Base-by-base conservation (phyloP, 2,113 vertebrate genomes). In the Erpornis zantholeuca region DNA sequence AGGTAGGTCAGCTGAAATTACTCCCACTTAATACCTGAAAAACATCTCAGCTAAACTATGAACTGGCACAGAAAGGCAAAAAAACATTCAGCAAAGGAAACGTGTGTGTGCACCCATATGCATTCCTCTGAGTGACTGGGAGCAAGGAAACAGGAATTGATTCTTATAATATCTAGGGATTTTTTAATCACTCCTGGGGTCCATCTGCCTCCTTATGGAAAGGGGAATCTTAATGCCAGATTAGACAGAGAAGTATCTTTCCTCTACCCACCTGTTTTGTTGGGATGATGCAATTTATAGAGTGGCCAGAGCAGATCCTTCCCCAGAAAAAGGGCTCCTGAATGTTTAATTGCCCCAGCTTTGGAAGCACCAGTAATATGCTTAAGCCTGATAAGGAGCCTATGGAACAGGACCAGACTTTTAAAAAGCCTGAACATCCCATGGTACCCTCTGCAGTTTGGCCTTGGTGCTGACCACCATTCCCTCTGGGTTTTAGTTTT, bases 371-470 rank as follows among this genome's bases (percentile, higher is more conserved):
- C 33, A 73, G 27, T 52, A 69, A 91, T n/a, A 35, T 63, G 36
- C 82, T 91, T 82, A 85, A 88, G 47, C 23, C 83, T 79, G n/a
- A 40, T 80, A 94, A 90, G 84, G 40, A 94, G 70, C 38, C 76
- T 69, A 35, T 36, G 82, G 92, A 92, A 68, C 35, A 86, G 66
- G 50, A 85, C 79, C 89, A 95, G 88, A 59, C 70, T 85, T 94
- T 42, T 27, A 1, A 88, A 88, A 91, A 86, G 75, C 38, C 84
- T 82, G 59, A 89, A 70, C 19, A 50, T 45, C 33, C 40, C 12
- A 5, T 3, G 12, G 38, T 71, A 18, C 25, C 40, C 35, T 90
- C 76, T 53, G 66, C 49, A 49, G 6, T 66, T 38, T 69, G 73
- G 27, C 72, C 49, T 68, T n/a, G 27, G 40, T 79, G 52, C 56